Evolutionary conservation across 2,888 invertebrate genomes (phyloP).

Genomic region (Leucophenga maculata): DNA sequence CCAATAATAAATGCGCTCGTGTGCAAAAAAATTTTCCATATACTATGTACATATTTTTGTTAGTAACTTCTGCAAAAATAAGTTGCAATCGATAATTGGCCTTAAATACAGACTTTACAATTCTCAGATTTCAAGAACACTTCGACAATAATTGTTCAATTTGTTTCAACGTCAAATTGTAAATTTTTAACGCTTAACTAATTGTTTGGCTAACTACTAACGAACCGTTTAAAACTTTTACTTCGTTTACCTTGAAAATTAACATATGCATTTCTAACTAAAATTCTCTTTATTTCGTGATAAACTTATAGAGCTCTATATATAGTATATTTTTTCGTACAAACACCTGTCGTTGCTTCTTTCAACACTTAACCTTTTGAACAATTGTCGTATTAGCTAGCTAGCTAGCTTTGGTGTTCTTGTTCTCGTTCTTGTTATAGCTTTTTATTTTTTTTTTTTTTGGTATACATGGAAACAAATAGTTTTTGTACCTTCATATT

Average conservation of each 20-base stretch:
- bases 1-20: background rate
- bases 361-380: conserved; percentile 8
- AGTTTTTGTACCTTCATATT: conserved; percentile 40
- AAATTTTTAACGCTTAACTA: background rate
- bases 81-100: too few relatives aligned
- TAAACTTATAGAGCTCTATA: background rate
- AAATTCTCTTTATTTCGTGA: background rate
- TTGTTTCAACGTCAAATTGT: background rate
- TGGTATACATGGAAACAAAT: conserved; percentile 46
- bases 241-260: background rate
- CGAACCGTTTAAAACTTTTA: too few relatives aligned
- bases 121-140: too few relatives aligned
- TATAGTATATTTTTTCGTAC: too few relatives aligned
- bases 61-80: too few relatives aligned
- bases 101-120: too few relatives aligned
- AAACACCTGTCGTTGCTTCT: conserved; percentile 9
- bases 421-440: conserved; percentile 1
- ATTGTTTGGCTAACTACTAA: background rate
- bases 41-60: too few relatives aligned
- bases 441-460: conserved; percentile 9
- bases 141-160: too few relatives aligned
- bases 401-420: too few relatives aligned
- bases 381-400: background rate
- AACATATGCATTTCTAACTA: background rate
- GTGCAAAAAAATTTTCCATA: background rate